Base-by-base conservation (phyloP, 2,113 vertebrate species). In the Passer montanus region DNA sequence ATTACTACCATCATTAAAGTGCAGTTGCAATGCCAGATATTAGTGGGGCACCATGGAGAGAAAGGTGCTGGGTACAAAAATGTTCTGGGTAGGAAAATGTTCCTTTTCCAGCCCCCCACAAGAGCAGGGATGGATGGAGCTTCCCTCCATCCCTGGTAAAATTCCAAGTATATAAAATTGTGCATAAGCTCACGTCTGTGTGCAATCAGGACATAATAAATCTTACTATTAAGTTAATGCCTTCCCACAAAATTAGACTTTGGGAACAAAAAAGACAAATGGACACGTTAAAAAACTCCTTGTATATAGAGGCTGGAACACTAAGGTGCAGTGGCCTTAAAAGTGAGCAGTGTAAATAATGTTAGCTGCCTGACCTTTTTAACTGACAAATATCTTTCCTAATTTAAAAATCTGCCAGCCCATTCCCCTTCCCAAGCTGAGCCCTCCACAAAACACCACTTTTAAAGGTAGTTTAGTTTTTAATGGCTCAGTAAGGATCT, bases 401-500 rank as follows among this genome's bases (percentile, higher is more conserved):
- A 41, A 78, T 83, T 80, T 70, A 60, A 93, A 89, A 93, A 53
- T 3, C 50, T 4, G 35, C 76, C 11, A 1, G 41, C 53, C 10
- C 19, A 19, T 55, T 47, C 56, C 79, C 21, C 15, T 75, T 72
- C 63, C 47, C 35, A 28, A 62, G 68, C 75, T 3, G 20, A 90
- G 63, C 18, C 77, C 56, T 93, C 60, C 49, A 60, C 53, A 75
- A 78, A 83, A 63, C 14, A 31, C n/a, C 59, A 13, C 15, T 60
- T 94, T 93, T 78, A 60, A 75, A 87, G 79, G 92, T 52, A 75
- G 31, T 72, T 52, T 27, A 33, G 75, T 41, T 89, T 96, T 97
- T 96, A 94, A 47, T 90, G 84, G 84, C 56, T 92, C 81, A 69
- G 68, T 97, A 96, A 97, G 9, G 9, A 89, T 33, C 82, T 46